phyloP scores from a whole-genome alignment of 2,113 vertebrate genomes.

The Oncorhynchus nerka region DNA sequence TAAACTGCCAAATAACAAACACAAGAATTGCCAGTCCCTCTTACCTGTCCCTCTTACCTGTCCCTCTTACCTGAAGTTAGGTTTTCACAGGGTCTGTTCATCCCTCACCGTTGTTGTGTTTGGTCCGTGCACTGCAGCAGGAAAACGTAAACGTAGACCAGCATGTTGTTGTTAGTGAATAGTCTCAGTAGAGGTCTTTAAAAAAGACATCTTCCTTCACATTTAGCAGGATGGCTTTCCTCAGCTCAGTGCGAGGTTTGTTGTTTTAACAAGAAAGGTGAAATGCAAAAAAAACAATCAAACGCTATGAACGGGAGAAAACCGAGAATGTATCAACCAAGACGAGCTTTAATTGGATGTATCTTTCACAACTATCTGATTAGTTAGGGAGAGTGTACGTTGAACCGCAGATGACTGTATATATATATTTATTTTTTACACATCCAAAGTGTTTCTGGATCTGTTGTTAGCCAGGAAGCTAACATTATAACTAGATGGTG shows the following conservation, averaged over 20 bases:
- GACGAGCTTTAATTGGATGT: neutral
- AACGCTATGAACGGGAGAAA: conserved; percentile 7
- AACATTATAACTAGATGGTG: conserved; percentile 10
- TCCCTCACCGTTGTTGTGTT: too few relatives aligned
- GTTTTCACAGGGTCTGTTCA: too few relatives aligned
- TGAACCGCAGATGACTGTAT: conserved; percentile 34
- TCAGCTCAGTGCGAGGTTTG: conserved; percentile 40
- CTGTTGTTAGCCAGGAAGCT: conserved; percentile 63
- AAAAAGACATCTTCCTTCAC: too few relatives aligned
- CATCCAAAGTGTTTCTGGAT: conserved; percentile 20
- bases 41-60: too few relatives aligned
- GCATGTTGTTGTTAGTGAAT: too few relatives aligned
- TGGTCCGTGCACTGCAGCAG: too few relatives aligned
- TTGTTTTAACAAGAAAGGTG: conserved; percentile 51
- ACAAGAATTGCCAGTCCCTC: too few relatives aligned
- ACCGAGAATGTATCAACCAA: conserved; percentile 21
- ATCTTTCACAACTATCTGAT: neutral
- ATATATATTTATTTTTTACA: neutral
- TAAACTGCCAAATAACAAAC: too few relatives aligned
- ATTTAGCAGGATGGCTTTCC: conserved; percentile 8
- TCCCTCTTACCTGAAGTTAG: too few relatives aligned
- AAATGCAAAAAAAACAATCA: conserved; percentile 20
- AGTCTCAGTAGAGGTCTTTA: too few relatives aligned
- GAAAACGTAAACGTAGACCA: too few relatives aligned
- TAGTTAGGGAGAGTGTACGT: conserved; percentile 24